Base-by-base conservation (phyloP, 2,797 vertebrate genomes). In the Protonibea diacanthus region DNA sequence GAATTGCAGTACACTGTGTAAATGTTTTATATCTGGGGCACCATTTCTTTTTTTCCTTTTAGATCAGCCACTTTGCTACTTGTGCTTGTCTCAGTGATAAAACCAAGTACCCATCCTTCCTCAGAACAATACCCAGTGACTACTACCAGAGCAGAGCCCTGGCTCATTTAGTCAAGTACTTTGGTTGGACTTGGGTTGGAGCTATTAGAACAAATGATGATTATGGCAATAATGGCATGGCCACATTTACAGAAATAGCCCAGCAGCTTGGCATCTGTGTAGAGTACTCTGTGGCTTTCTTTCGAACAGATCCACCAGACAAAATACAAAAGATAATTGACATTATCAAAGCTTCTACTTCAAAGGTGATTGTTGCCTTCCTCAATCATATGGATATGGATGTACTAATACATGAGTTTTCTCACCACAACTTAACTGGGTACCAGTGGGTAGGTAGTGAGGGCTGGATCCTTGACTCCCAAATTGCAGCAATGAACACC, bases 391-490 rank as follows among this genome's bases (percentile, higher is more conserved):
- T 1, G 3, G 53, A 55, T 27, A 27, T 55, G 25, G 14, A 55
- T 55, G 6, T 55, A 15, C 1, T 55, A 27, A 17, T 55, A 55
- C 23, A 55, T 4, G 53, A 17, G 23, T 55, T 55, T 6, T 59
- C 57, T 40, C 12, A 4, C 0, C 80, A 92, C 40, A 94, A 95
- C 62, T 52, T 95, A 44, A 91, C 82, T 23, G 93, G 92, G 0
- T 92, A 91, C 13, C 94, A 95, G 88, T 95, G 94, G 94, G 85
- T 95, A 0, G 94, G 94, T 27, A 93, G 57, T 20, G 94, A 95
- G 45, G 53, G 55, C 0, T 95, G 94, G 94, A 94, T 95, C 20
- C 80, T 87, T 59, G 93, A 94, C 77, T 91, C 85, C 8, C 87
- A 90, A 64, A 88, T 75, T 17, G 90, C 91, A 52, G 48, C 77